Base-by-base conservation (phyloP, 2,888 invertebrate genomes). In the Caenorhabditis parvicauda region DNA sequence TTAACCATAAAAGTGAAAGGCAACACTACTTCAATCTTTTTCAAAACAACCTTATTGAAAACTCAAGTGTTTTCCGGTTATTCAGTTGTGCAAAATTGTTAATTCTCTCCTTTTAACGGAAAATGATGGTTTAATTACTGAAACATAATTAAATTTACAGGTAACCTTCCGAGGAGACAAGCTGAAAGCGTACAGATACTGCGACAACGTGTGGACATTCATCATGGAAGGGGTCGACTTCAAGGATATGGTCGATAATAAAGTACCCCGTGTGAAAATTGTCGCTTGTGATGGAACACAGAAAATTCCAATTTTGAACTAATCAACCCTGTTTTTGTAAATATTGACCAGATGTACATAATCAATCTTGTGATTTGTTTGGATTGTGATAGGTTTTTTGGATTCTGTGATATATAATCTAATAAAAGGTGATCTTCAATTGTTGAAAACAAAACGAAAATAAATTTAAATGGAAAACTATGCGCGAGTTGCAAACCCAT, bases 171-270 rank as follows among this genome's bases (percentile, higher is more conserved):
- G 37, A 14, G 62, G 54, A 14, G 59, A 58, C 12, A 54, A 59
- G 74, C 81, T 88, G 65, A 86, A 86, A 74, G 87, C 87, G 86
- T 86, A 89, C 83, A 85, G 98, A 80, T 99, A 98, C 85, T 98
- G 98, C 86, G 98, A 98, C 86, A 98, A 98, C 85, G 98, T 99
- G 1, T 99, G 98, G 98, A 99, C 98, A 5, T 92, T 99, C 81
- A 92, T 99, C 87, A 86, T 99, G 76, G 93, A 93, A 81, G 91
- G 95, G 84, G 95, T 95, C 7, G 95, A 96, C 82, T 95, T 96
- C 81, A 87, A 92, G 2, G 67, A 67, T 27, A 47, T 56, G 0
- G 44, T 70, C 27, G 63, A 68, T n/a, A 47, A 52, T 3, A 38
- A 44, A 7, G 62, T 63, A 3, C 14, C 92, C 81, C 91, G 91